Percentiles rank a stretch among this genome's conserved stretches.
Evolutionary conservation across 2,113 vertebrate genomes (phyloP).

Genomic region (Lepidothrix coronata): DNA sequence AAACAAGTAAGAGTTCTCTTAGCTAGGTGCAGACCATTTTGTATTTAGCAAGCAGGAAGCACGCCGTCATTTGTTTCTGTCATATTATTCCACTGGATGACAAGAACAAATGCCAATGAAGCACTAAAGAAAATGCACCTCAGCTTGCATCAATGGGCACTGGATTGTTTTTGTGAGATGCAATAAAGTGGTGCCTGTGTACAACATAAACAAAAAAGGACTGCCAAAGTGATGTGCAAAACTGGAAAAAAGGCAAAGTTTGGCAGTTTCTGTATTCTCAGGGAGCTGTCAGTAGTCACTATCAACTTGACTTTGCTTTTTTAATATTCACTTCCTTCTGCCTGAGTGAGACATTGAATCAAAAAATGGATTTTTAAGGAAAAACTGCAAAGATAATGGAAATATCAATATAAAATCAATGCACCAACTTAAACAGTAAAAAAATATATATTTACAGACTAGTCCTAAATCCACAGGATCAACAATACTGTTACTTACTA

Average conservation of each 20-base stretch:
- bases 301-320: neutral
- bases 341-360: neutral
- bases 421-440: neutral
- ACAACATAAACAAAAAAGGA: neutral
- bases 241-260: neutral
- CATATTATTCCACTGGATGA: slow-evolving; percentile 11
- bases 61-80: slow-evolving; percentile 16
- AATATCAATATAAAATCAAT: slow-evolving; percentile 41
- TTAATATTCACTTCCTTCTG: neutral
- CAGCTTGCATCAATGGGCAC: neutral
- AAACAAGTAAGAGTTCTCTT: neutral
- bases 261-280: neutral
- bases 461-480: neutral
- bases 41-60: slow-evolving; percentile 9
- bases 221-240: neutral
- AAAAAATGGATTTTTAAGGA: neutral
- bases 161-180: neutral
- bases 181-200: neutral
- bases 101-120: neutral
- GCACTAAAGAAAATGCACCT: neutral
- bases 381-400: slow-evolving; percentile 34
- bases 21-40: neutral
- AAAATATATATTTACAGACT: neutral
- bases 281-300: neutral
- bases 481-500: neutral